Conservation (phyloP, 2,797 vertebrate species). For the Cheirogaleus major region DNA sequence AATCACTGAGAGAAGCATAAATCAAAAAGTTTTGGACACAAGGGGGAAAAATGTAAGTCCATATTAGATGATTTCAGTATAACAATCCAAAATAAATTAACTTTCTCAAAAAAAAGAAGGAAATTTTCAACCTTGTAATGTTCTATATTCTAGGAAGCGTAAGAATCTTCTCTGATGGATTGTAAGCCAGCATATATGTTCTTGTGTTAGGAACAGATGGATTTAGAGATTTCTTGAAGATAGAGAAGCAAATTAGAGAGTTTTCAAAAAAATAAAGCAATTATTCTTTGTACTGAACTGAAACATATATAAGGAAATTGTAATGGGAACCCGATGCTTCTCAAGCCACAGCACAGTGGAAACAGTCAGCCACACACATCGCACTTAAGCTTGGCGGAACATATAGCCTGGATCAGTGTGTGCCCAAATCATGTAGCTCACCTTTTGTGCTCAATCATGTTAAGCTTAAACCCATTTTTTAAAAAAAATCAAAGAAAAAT, state of each 20-base stretch:
- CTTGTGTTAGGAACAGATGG: background rate
- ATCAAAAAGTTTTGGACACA: background rate
- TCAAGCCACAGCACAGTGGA: background rate
- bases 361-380: background rate
- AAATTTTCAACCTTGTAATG: background rate
- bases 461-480: background rate
- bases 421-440: background rate
- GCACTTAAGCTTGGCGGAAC: background rate
- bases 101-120: background rate
- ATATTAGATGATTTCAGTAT: conserved; percentile 19
- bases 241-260: background rate
- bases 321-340: background rate
- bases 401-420: background rate
- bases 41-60: background rate
- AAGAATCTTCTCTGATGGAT: background rate
- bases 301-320: background rate
- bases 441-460: background rate
- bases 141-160: background rate
- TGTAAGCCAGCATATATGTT: background rate
- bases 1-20: background rate
- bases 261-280: background rate
- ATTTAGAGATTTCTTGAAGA: background rate
- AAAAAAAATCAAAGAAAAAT: background rate
- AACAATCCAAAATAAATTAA: conserved; percentile 3
- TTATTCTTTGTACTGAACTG: background rate